Percentiles rank a stretch among this genome's conserved stretches.
phyloP scores from a whole-genome alignment of 2,888 invertebrate species.

The Rhingia campestris region DNA sequence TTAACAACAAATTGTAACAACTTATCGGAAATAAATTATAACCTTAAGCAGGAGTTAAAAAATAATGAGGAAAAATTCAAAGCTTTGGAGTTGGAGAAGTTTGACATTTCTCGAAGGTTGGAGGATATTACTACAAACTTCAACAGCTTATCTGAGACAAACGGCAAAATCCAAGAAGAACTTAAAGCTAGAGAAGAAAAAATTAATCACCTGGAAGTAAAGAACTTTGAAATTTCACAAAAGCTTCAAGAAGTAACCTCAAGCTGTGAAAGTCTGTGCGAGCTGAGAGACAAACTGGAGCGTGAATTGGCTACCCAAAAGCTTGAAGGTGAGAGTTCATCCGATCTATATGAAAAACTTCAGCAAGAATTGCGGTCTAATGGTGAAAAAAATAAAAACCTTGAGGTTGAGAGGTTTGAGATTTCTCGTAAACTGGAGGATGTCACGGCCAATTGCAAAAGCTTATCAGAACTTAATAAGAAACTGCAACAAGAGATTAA shows the following conservation, averaged over 20 bases:
- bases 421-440: slow-evolving; percentile 84
- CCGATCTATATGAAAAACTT: slow-evolving; percentile 77
- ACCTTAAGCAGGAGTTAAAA: slow-evolving; percentile 85
- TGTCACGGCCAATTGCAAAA: slow-evolving; percentile 79
- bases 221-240: slow-evolving; percentile 73
- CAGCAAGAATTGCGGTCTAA: slow-evolving; percentile 76
- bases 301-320: neutral
- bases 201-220: slow-evolving; percentile 23
- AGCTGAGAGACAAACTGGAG: slow-evolving; percentile 72
- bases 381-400: slow-evolving; percentile 81
- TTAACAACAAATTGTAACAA: slow-evolving; percentile 75
- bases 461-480: slow-evolving; percentile 75
- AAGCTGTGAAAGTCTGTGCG: slow-evolving; percentile 74
- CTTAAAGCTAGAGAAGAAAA: slow-evolving; percentile 8
- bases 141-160: slow-evolving; percentile 76
- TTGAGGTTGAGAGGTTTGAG: slow-evolving; percentile 81
- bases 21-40: slow-evolving; percentile 83
- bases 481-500: slow-evolving; percentile 85
- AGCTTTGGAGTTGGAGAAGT: slow-evolving; percentile 81
- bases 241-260: slow-evolving; percentile 76
- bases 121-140: slow-evolving; percentile 82
- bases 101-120: slow-evolving; percentile 84
- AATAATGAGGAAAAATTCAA: slow-evolving; percentile 85
- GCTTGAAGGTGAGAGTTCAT: slow-evolving; percentile 74
- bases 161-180: slow-evolving; percentile 58